Conservation (phyloP, 2,888 invertebrate species). For the Masnerella sp. region DNA sequence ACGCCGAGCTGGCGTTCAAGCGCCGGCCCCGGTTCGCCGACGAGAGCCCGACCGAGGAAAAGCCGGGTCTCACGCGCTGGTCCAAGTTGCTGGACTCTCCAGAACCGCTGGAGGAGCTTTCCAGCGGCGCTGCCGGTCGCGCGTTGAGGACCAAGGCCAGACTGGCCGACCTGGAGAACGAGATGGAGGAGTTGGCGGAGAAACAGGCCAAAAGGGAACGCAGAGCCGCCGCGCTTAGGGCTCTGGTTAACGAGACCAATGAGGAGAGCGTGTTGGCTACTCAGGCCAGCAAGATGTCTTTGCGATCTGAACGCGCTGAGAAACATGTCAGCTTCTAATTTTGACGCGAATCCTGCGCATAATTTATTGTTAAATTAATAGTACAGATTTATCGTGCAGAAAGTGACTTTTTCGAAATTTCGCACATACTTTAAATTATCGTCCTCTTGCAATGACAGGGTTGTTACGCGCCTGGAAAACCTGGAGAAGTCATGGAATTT, state of each 20-base stretch:
- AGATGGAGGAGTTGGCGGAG: constrained; percentile 86
- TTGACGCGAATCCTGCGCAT: too few relatives aligned
- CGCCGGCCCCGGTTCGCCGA: constrained; percentile 65
- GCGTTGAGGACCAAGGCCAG: constrained; percentile 84
- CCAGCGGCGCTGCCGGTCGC: constrained; percentile 82
- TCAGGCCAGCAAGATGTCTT: constrained; percentile 68
- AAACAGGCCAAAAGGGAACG: constrained; percentile 85
- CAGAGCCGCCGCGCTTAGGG: constrained; percentile 84
- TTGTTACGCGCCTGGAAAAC: too few relatives aligned
- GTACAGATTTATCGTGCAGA: too few relatives aligned
- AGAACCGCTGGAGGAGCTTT: constrained; percentile 61
- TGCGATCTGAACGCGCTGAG: constrained; percentile 67
- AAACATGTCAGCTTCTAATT: constrained; percentile 76
- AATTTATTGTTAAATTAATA: too few relatives aligned
- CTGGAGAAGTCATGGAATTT: too few relatives aligned
- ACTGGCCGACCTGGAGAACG: constrained; percentile 85
- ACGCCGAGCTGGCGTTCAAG: constrained; percentile 79
- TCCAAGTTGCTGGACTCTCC: constrained; percentile 78
- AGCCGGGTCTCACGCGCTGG: constrained; percentile 82
- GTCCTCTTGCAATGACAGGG: too few relatives aligned
- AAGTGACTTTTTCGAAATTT: neutral
- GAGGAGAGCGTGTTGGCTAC: constrained; percentile 74
- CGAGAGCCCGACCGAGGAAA: constrained; percentile 75
- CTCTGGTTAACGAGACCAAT: constrained; percentile 82
- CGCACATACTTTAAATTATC: too few relatives aligned